Evolutionary conservation across 2,888 invertebrate genomes (phyloP).

Genomic region (Sialis fuliginosa): DNA sequence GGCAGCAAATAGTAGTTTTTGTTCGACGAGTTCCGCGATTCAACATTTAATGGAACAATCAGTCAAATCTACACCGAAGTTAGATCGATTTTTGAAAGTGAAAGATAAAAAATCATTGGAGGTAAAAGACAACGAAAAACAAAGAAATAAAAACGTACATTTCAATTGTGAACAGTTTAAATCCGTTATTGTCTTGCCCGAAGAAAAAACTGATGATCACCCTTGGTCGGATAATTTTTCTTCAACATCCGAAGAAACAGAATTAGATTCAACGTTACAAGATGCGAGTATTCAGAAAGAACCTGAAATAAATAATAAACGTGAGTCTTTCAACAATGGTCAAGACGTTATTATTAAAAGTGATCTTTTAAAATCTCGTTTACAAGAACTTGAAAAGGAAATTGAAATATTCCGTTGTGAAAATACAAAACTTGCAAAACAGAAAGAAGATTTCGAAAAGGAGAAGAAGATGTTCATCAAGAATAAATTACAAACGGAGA

Average conservation of each 20-base stretch:
- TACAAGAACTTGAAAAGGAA: constrained; percentile 47
- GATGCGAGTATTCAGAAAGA: constrained; percentile 8
- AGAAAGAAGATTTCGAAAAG: constrained; percentile 23
- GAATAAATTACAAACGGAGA: constrained; percentile 30
- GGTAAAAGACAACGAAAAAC: constrained; percentile 14
- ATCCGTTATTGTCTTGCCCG: background rate
- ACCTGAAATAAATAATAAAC: constrained; percentile 11
- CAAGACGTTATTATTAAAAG: constrained; percentile 34
- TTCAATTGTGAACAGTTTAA: background rate
- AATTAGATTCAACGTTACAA: constrained; percentile 4
- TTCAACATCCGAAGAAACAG: background rate
- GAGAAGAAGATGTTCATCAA: constrained; percentile 34
- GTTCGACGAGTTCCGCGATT: constrained; percentile 46
- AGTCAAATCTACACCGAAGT: constrained; percentile 20
- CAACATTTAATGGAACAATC: constrained; percentile 29
- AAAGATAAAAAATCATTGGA: constrained; percentile 23
- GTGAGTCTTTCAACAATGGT: constrained; percentile 3
- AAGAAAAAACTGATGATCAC: constrained; percentile 6
- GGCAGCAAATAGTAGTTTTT: constrained; percentile 51
- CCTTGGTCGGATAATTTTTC: constrained; percentile 6
- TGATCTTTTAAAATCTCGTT: constrained; percentile 38
- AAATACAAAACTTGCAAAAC: constrained; percentile 26
- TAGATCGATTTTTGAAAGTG: constrained; percentile 2
- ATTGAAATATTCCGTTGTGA: constrained; percentile 34
- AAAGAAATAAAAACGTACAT: background rate